These are phyloP conservation scores for Chaetoderma sp. DNA, from an alignment of 2,888 invertebrate species.

Conservation along the genomic window DNA sequence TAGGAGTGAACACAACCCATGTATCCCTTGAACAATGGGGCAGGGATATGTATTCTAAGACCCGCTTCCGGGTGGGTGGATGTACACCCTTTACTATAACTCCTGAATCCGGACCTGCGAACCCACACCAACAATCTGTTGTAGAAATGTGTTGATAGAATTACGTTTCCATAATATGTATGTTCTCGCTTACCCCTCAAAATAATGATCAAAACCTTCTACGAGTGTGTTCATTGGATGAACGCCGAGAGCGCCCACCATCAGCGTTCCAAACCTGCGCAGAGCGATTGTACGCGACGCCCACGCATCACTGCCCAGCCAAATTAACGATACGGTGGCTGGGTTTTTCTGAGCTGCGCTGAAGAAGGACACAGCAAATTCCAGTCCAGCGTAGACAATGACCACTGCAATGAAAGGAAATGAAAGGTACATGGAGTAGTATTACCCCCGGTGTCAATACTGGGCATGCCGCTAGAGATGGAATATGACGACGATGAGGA, in stretches of 20 bases:
- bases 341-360: constrained; percentile 67
- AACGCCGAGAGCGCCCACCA: constrained; percentile 73
- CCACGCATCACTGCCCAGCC: constrained; percentile 75
- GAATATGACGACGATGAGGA: no score
- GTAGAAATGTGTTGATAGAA: no score
- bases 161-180: constrained; percentile 6
- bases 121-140: no score
- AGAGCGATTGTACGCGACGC: constrained; percentile 57
- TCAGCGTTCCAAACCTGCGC: constrained; percentile 63
- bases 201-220: constrained; percentile 73
- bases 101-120: no score
- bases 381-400: constrained; percentile 72
- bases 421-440: constrained; percentile 11
- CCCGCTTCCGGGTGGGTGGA: no score
- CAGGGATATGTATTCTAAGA: no score
- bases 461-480: no score
- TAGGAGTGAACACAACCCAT: no score
- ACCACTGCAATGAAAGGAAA: constrained; percentile 67
- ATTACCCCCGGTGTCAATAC: no score
- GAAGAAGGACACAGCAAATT: constrained; percentile 70
- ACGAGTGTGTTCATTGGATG: constrained; percentile 71
- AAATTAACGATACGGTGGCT: constrained; percentile 66
- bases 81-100: no score
- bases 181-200: constrained; percentile 56
- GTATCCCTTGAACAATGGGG: no score